phyloP scores from a whole-genome alignment of 1,140 invertebrate species.

The Pseudomyrmex cubaensis region DNA sequence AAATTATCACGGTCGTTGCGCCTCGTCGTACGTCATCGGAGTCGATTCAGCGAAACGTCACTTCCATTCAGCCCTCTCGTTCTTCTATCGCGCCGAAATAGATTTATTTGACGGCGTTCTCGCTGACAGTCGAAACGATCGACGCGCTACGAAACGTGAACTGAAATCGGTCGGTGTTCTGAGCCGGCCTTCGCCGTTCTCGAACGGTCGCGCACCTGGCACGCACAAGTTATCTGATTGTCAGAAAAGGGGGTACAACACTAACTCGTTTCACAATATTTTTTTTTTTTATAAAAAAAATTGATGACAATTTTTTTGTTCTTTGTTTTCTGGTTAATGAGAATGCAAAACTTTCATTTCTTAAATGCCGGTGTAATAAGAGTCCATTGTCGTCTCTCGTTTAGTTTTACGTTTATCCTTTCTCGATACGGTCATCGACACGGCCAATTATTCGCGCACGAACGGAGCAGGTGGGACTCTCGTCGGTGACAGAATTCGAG shows the following conservation, averaged over 20 bases:
- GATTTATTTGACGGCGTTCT: conserved; percentile 26
- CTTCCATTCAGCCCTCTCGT: not conserved
- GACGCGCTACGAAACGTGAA: conserved; percentile 13
- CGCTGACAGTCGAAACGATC: conserved; percentile 28
- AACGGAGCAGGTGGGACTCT: conserved; percentile 63
- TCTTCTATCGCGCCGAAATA: conserved; percentile 12
- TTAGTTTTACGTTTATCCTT: not conserved
- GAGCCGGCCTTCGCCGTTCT: not conserved
- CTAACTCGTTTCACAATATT: too few relatives aligned
- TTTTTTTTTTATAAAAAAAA: too few relatives aligned
- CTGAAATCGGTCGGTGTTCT: not conserved
- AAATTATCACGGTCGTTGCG: conserved; percentile 29
- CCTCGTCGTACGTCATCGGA: not conserved
- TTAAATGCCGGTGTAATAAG: not conserved
- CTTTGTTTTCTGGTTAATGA: not conserved
- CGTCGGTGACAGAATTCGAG: conserved; percentile 43
- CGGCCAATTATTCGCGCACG: not conserved
- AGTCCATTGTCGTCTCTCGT: not conserved
- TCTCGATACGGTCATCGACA: conserved; percentile 5
- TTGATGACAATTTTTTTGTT: too few relatives aligned
- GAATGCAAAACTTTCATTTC: not conserved
- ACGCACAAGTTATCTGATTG: not conserved
- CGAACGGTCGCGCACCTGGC: not conserved
- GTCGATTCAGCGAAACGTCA: conserved; percentile 45
- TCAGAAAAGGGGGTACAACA: not conserved